phyloP scores from a whole-genome alignment of 2,113 vertebrate genomes.

The Engraulis encrasicolus region DNA sequence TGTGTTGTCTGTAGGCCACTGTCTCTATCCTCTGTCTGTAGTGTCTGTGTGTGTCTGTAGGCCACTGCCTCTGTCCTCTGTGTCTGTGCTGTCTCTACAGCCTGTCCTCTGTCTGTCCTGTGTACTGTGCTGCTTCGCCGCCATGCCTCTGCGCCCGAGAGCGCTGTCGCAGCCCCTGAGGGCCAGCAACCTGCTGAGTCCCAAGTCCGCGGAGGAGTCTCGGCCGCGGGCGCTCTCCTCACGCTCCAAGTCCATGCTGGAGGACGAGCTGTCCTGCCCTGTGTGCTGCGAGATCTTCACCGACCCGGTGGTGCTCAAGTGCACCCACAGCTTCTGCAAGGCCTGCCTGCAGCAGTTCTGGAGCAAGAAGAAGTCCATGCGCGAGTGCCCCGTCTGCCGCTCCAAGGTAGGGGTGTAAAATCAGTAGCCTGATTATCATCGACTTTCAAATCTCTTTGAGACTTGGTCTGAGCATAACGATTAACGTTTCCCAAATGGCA shows the following conservation, averaged over 20 bases:
- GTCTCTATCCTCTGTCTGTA: too few relatives aligned
- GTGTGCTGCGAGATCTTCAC: conserved; percentile 79
- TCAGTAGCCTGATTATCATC: too few relatives aligned
- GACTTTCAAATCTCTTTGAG: too few relatives aligned
- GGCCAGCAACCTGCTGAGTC: conserved; percentile 59
- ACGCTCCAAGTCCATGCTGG: conserved; percentile 59
- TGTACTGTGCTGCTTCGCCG: too few relatives aligned
- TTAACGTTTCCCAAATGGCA: too few relatives aligned
- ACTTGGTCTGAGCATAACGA: too few relatives aligned
- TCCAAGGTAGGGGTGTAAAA: too few relatives aligned
- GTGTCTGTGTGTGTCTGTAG: too few relatives aligned
- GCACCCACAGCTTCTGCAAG: conserved; percentile 82
- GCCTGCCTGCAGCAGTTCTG: conserved; percentile 76
- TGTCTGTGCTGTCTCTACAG: too few relatives aligned
- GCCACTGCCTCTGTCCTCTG: too few relatives aligned
- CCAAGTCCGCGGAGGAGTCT: conserved; percentile 41
- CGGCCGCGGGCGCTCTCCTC: conserved; percentile 69
- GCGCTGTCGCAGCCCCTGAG: conserved; percentile 75
- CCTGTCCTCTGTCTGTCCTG: neutral
- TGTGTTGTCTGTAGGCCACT: too few relatives aligned
- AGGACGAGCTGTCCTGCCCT: conserved; percentile 77
- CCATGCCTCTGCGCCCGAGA: conserved; percentile 71
- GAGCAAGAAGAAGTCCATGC: conserved; percentile 70
- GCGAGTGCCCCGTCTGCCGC: conserved; percentile 77
- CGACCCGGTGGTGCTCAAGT: conserved; percentile 80